Percentiles rank a stretch among this genome's conserved stretches.
Evolutionary conservation across 92 coral and sea anemone species (phyloP).

Genomic region (Zoanthus sansibaricus): DNA sequence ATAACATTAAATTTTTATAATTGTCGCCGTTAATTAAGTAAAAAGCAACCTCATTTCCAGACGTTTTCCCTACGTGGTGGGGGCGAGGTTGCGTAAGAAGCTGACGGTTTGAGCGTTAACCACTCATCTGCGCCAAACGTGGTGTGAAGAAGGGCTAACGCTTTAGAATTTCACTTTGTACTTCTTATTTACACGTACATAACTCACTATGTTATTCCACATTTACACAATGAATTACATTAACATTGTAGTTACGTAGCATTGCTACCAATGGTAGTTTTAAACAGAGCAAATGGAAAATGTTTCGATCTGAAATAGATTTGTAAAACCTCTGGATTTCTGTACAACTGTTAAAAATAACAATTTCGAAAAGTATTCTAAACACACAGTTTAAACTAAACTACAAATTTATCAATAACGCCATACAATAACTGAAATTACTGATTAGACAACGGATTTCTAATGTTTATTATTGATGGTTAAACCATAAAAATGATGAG

Average conservation of each 20-base stretch:
- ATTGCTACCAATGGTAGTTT: not conserved
- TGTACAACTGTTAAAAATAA: not conserved
- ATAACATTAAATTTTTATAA: too few species aligned
- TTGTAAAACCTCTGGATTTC: not conserved
- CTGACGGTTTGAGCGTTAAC: too few species aligned
- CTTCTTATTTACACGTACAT: constrained; percentile 36
- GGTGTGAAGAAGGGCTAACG: too few species aligned
- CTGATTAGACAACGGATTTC: not conserved
- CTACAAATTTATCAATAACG: not conserved
- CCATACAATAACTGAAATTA: not conserved
- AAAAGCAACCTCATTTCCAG: not conserved
- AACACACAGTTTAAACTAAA: not conserved
- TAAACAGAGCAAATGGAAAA: constrained; percentile 29
- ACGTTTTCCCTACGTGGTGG: too few species aligned
- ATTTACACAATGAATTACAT: constrained; percentile 39
- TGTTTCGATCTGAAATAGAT: not conserved
- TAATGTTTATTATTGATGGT: too few species aligned
- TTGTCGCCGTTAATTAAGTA: too few species aligned
- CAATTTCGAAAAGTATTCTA: not conserved
- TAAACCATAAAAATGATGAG: too few species aligned
- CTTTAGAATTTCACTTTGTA: not conserved
- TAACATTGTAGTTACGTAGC: not conserved
- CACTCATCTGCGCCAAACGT: too few species aligned
- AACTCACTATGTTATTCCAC: constrained; percentile 19
- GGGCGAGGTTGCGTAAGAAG: too few species aligned